A percentile compares a stretch with the other conserved stretches of the same genome.
phyloP scores from a whole-genome alignment of 1,140 invertebrate genomes.

The Pseudomyrmex cubaensis region DNA sequence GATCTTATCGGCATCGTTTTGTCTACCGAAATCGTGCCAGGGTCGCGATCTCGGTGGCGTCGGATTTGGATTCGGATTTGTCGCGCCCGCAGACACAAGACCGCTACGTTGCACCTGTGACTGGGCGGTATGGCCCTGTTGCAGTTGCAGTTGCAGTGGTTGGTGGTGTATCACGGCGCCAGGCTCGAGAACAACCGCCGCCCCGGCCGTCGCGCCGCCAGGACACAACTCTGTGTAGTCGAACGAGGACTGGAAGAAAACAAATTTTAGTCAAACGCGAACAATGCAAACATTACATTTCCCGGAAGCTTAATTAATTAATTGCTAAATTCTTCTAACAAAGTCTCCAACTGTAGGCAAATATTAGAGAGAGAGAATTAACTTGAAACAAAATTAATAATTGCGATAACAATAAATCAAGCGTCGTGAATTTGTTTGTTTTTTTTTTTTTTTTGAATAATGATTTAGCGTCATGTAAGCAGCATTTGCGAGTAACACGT shows the following conservation, averaged over 20 bases:
- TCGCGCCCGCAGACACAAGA: conserved; percentile 86
- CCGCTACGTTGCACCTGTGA: conserved; percentile 86
- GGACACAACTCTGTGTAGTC: conserved; percentile 95
- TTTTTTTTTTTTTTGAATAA: not conserved
- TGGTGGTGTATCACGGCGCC: conserved; percentile 84
- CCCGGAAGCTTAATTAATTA: not conserved
- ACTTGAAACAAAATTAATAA: no score
- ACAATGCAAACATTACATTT: not conserved
- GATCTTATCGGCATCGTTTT: conserved; percentile 97
- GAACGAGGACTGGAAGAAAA: conserved; percentile 89
- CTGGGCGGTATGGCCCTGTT: conserved; percentile 79
- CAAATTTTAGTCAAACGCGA: not conserved
- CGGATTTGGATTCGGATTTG: conserved; percentile 87
- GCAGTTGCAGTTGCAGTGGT: conserved; percentile 82
- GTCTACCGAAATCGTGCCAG: conserved; percentile 96
- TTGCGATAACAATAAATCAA: not conserved
- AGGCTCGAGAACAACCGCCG: conserved; percentile 82
- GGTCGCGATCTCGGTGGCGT: conserved; percentile 91
- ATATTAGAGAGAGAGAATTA: no score
- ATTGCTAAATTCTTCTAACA: no score
- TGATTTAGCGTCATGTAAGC: no score
- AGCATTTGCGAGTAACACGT: no score
- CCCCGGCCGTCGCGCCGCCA: conserved; percentile 83
- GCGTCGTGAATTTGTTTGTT: not conserved
- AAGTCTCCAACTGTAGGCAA: no score